These are phyloP conservation scores for Sebastes kiyomatsui DNA, from an alignment of 2,797 vertebrate species.

Conservation along the genomic window DNA sequence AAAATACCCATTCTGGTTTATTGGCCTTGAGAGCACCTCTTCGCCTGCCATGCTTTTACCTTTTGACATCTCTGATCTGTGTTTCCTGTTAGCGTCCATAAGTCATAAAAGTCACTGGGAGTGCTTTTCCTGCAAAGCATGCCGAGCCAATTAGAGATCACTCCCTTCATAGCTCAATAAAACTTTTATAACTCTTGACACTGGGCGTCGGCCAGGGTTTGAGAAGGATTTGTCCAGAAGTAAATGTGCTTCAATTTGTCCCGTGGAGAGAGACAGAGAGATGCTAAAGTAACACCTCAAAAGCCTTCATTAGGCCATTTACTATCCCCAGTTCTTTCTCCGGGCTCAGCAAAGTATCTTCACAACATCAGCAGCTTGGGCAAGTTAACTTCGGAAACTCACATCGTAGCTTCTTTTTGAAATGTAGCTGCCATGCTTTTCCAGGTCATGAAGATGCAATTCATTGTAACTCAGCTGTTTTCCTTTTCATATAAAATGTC, in stretches of 20 bases:
- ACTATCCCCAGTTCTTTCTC: conserved; percentile 30
- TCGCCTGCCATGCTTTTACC: not conserved
- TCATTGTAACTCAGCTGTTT: conserved; percentile 17
- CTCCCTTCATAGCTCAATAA: conserved; percentile 17
- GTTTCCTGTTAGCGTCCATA: conserved; percentile 1
- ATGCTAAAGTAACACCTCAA: conserved; percentile 22
- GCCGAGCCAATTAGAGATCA: conserved; percentile 40
- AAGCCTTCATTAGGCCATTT: conserved; percentile 13
- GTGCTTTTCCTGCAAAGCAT: conserved; percentile 18
- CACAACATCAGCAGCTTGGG: conserved; percentile 52
- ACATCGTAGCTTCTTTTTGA: conserved; percentile 24
- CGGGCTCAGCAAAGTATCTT: conserved; percentile 48
- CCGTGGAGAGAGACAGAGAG: not conserved
- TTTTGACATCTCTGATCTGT: conserved; percentile 16
- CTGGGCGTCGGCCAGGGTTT: conserved; percentile 18
- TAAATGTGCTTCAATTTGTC: conserved; percentile 32
- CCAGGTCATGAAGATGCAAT: conserved; percentile 5
- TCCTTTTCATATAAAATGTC: not conserved
- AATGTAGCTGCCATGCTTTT: conserved; percentile 28
- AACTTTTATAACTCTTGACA: conserved; percentile 41
- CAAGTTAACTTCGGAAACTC: conserved; percentile 53
- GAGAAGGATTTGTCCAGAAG: conserved; percentile 20
- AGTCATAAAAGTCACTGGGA: conserved; percentile 12
- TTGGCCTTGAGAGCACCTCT: conserved; percentile 1
- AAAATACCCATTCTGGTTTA: conserved; percentile 13